A percentile compares a stretch with the other conserved stretches of the same genome.
phyloP scores from a whole-genome alignment of 2,888 invertebrate genomes.

The Phortica okadai region DNA sequence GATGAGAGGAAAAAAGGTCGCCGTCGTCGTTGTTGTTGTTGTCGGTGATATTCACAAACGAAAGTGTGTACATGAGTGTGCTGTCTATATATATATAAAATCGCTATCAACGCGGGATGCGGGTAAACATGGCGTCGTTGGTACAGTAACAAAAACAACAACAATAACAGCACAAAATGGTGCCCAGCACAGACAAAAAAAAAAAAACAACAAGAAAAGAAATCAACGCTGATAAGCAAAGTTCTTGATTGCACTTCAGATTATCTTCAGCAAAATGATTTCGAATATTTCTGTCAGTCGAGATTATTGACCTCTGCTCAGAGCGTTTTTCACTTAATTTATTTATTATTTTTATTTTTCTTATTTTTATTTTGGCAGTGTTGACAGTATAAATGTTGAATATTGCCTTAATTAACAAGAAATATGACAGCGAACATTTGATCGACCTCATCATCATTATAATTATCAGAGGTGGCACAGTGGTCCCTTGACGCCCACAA shows the following conservation, averaged over 20 bases:
- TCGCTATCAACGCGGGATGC: constrained; percentile 16
- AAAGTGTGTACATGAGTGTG: background rate
- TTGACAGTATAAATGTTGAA: background rate
- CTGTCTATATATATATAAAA: constrained; percentile 14
- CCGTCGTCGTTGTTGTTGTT: background rate
- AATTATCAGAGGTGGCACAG: constrained; percentile 44
- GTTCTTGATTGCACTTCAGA: constrained; percentile 7
- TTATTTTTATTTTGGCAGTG: background rate
- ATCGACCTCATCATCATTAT: constrained; percentile 2
- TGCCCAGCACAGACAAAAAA: background rate
- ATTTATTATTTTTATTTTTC: background rate
- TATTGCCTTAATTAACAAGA: background rate
- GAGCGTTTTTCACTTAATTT: background rate
- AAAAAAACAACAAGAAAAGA: background rate
- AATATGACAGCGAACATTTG: background rate
- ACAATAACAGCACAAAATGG: constrained; percentile 19
- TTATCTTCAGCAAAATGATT: background rate
- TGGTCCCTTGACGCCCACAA: constrained; percentile 63
- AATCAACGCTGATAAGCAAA: constrained; percentile 20
- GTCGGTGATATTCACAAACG: background rate
- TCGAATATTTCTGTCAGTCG: background rate
- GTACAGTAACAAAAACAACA: background rate
- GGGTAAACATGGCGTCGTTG: constrained; percentile 14
- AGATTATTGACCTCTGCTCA: constrained; percentile 14
- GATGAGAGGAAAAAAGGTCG: constrained; percentile 10